A percentile compares a stretch with the other conserved stretches of the same genome.
Evolutionary conservation across 1,140 invertebrate species (phyloP).

Genomic region (Nasonia vitripennis): DNA sequence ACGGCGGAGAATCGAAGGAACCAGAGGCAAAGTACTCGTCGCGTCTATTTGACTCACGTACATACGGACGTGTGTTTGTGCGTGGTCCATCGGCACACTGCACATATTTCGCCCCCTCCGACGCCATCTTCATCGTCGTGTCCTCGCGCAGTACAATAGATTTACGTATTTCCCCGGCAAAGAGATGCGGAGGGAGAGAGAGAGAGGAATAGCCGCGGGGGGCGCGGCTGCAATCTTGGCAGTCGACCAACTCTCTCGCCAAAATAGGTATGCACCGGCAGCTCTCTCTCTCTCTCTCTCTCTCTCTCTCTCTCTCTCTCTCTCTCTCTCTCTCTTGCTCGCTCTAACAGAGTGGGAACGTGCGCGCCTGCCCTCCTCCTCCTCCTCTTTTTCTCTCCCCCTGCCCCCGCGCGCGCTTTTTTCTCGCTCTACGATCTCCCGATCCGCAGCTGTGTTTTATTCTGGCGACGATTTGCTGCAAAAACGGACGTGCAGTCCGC

Average conservation of each 20-base stretch:
- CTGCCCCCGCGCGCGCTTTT: not conserved
- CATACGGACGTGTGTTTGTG: not conserved
- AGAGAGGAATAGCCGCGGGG: conserved; percentile 43
- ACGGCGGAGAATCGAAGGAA: not conserved
- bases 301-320: not conserved
- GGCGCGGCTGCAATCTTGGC: conserved; percentile 53
- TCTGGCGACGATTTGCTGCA: conserved; percentile 17
- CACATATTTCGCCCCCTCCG: not conserved
- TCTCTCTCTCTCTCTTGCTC: not conserved
- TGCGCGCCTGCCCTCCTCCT: conserved; percentile 30
- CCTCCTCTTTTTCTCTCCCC: not conserved
- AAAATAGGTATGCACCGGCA: conserved; percentile 42
- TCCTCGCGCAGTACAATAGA: conserved; percentile 54
- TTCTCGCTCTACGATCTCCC: not conserved
- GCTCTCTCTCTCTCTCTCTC: not conserved
- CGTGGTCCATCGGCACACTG: not conserved
- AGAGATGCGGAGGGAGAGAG: conserved; percentile 33
- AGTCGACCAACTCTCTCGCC: conserved; percentile 53
- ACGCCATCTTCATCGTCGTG: conserved; percentile 41
- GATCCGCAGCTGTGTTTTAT: conserved; percentile 9
- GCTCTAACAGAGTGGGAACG: conserved; percentile 15
- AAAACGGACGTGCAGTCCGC: not conserved
- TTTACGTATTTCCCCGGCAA: conserved; percentile 55
- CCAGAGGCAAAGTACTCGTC: not conserved
- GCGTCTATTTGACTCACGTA: not conserved